phyloP scores from a whole-genome alignment of 2,113 vertebrate genomes.

The Callaeas wilsoni region DNA sequence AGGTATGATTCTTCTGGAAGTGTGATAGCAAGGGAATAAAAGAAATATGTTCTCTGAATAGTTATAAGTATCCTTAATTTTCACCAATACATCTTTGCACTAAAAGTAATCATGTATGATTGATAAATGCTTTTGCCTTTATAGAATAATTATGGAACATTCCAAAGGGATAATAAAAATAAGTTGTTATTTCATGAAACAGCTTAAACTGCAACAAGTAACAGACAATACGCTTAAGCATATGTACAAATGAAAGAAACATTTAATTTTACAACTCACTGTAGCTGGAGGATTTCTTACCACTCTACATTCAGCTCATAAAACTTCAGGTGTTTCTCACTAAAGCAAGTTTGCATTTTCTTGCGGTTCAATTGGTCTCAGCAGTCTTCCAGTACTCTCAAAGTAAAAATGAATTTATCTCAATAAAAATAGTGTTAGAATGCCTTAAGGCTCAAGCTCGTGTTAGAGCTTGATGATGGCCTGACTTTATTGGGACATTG shows the following conservation, averaged over 20 bases:
- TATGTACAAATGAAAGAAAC: not conserved
- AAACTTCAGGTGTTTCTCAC: not conserved
- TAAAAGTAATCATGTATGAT: not conserved
- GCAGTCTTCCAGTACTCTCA: not conserved
- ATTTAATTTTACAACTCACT: not conserved
- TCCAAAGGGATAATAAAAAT: not conserved
- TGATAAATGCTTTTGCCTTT: not conserved
- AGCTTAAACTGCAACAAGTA: not conserved
- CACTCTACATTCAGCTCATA: not conserved
- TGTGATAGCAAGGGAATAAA: not conserved
- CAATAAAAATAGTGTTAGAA: not conserved
- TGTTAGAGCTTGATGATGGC: not conserved
- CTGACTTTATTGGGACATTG: not conserved
- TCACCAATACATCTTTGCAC: not conserved
- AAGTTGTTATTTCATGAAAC: not conserved
- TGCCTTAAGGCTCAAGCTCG: not conserved
- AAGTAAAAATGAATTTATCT: not conserved
- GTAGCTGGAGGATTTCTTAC: not conserved
- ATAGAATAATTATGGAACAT: not conserved
- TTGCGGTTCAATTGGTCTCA: not conserved
- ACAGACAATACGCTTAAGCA: not conserved
- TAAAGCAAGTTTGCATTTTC: not conserved
- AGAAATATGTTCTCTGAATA: not conserved
- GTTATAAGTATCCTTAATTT: not conserved
- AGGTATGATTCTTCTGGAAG: not conserved